Percentiles rank a stretch among this genome's conserved stretches.
These are phyloP conservation scores for Chaenocephalus aceratus DNA, from an alignment of 2,113 vertebrate species.

Conservation along the genomic window DNA sequence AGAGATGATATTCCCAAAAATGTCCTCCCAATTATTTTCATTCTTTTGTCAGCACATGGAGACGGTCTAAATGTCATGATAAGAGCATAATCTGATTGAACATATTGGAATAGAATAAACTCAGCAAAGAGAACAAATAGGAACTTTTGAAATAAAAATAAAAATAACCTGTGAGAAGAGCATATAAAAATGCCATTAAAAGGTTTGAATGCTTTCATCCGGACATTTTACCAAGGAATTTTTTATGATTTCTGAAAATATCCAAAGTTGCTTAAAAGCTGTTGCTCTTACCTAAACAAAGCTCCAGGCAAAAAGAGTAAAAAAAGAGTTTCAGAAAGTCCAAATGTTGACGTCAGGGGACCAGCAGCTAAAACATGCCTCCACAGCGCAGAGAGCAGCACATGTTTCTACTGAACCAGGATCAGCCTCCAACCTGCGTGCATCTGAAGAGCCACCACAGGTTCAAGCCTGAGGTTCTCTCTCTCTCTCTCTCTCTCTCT, in stretches of 20 bases:
- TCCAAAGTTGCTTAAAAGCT: constrained; percentile 21
- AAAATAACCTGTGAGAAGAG: neutral
- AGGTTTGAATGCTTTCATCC: neutral
- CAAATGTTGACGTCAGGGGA: constrained; percentile 59
- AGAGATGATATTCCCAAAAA: constrained; percentile 44
- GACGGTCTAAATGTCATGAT: neutral
- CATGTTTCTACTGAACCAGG: constrained; percentile 71
- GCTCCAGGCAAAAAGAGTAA: constrained; percentile 60
- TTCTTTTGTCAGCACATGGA: constrained; percentile 28
- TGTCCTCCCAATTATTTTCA: constrained; percentile 50
- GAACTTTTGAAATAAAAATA: constrained; percentile 6
- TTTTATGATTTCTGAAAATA: neutral
- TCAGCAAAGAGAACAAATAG: neutral
- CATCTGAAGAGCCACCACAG: constrained; percentile 74
- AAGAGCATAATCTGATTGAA: constrained; percentile 17
- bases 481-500: constrained; percentile 42
- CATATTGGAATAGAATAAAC: neutral
- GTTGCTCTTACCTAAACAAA: constrained; percentile 58
- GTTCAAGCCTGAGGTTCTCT: constrained; percentile 81
- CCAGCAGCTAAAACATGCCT: constrained; percentile 66
- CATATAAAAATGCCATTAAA: neutral
- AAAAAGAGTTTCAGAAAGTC: constrained; percentile 62
- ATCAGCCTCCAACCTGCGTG: constrained; percentile 67
- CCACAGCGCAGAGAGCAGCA: constrained; percentile 56
- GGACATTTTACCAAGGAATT: neutral